Percentiles rank a stretch among this genome's conserved stretches.
Evolutionary conservation across 2,113 vertebrate species (phyloP).

Genomic region (Heterotilapia buettikoferi): DNA sequence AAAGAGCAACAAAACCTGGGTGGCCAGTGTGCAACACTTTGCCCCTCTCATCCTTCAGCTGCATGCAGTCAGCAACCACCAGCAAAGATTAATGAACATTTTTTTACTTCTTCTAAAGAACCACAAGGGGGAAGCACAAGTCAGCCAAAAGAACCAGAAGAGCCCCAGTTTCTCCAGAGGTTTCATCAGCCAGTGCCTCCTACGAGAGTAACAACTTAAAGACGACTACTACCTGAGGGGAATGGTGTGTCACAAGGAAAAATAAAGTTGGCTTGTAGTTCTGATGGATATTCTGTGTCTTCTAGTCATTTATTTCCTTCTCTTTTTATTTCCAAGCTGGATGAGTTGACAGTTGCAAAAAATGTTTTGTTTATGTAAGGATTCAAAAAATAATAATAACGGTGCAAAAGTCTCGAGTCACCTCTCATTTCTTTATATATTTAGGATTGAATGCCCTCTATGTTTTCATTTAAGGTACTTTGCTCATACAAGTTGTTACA

Average conservation of each 20-base stretch:
- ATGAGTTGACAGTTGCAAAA: neutral
- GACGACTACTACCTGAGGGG: neutral
- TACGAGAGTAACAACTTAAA: neutral
- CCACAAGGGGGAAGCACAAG: neutral
- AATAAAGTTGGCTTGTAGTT: neutral
- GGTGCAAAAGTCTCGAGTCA: neutral
- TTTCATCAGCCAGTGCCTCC: constrained; percentile 4
- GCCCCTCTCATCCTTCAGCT: neutral
- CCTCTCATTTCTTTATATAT: neutral
- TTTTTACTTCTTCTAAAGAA: neutral
- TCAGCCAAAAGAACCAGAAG: neutral
- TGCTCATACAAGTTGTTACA: neutral
- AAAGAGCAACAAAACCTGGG: neutral
- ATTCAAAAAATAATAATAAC: neutral
- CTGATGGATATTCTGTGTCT: neutral
- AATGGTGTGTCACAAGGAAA: neutral
- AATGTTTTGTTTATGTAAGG: neutral
- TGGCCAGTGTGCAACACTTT: neutral
- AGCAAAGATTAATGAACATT: neutral
- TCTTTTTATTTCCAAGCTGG: neutral
- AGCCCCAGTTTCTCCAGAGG: neutral
- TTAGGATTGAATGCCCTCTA: neutral
- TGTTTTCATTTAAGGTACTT: neutral
- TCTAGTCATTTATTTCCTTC: neutral
- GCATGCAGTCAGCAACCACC: neutral